Evolutionary conservation across 2,888 invertebrate species (phyloP), one percentile per base, ranked within the genome.

Genomic region (Phania funesta): DNA sequence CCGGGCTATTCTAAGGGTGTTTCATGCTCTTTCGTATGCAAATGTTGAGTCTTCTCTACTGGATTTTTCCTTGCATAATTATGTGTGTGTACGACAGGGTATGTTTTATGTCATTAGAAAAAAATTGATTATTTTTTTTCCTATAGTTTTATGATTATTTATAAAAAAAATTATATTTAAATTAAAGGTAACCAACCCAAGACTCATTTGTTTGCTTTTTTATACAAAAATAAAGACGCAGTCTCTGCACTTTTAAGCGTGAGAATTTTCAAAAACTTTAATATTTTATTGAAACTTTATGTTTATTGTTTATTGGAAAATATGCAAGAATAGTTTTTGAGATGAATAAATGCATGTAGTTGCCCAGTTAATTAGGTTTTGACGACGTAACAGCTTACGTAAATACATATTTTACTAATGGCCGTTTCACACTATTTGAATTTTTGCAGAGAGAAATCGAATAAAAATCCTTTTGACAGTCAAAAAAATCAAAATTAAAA

Each of bases 11-110:
- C 67, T 48, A 38, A 35, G 58, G 60, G 54, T 44, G 62, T 64
- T 46, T 41, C 73, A 50, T 76, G 64, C 64, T 60, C 62, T 83
- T 54, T 71, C 62, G 84, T 87, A 89, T 88, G 89, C 88, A 88
- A 88, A 88, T 89, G 80, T 85, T 35, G 22, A 48, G 16, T 65
- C 13, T 5, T 11, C 41, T 16, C 24, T 81, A 11, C 60, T 41
- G 18, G 83, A 50, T 74, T 84, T 83, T 85, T 85, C 56, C 65
- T 79, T 80, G 56, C 54, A 60, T 35, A 54, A 20, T n/a, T 32
- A 18, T 41, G 78, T 50, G 48, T 4, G 11, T 64, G 70, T 41
- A 73, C 79, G 79, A 84, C 81, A 70, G 73, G 79, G 71, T 81
- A 65, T 79, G 79, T 68, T 83, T 79, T 80, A 60, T 46, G 75